Evolutionary conservation across 1,140 invertebrate genomes (phyloP).

Genomic region (Brachionus rotundiformis): DNA sequence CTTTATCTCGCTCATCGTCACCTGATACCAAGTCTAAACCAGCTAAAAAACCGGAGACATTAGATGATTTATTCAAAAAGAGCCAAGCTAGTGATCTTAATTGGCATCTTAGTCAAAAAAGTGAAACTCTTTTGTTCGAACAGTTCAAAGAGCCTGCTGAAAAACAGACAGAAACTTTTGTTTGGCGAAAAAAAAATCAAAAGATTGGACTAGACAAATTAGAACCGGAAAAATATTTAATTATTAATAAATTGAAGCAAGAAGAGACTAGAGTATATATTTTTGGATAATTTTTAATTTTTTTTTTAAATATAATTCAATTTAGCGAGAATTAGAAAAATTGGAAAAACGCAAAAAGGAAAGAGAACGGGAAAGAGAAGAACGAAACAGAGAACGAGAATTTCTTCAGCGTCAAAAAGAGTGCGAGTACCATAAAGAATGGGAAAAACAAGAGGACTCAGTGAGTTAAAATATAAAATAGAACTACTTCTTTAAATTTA

Average conservation of each 20-base stretch:
- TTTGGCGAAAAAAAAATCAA: constrained; percentile 76
- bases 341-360: constrained; percentile 86
- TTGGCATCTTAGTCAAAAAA: constrained; percentile 51
- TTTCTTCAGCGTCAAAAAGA: constrained; percentile 84
- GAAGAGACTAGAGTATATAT: constrained; percentile 56
- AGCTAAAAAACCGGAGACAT: background rate
- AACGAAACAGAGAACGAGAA: constrained; percentile 80
- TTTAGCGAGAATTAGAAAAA: constrained; percentile 67
- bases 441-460: constrained; percentile 87
- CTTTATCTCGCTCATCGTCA: constrained; percentile 7
- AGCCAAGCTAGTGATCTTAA: constrained; percentile 13
- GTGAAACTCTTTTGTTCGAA: constrained; percentile 26
- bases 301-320: constrained; percentile 51
- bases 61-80: constrained; percentile 47
- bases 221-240: constrained; percentile 1
- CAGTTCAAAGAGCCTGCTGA: constrained; percentile 10
- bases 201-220: constrained; percentile 50
- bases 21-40: background rate
- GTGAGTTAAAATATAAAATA: background rate
- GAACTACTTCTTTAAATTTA: constrained; percentile 55
- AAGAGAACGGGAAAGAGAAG: constrained; percentile 83
- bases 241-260: constrained; percentile 10
- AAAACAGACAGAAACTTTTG: constrained; percentile 25
- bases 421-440: constrained; percentile 87
- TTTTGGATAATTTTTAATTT: too few relatives aligned